Base-by-base conservation (phyloP, 2,113 vertebrate species). In the Lampris megalopsis region DNA sequence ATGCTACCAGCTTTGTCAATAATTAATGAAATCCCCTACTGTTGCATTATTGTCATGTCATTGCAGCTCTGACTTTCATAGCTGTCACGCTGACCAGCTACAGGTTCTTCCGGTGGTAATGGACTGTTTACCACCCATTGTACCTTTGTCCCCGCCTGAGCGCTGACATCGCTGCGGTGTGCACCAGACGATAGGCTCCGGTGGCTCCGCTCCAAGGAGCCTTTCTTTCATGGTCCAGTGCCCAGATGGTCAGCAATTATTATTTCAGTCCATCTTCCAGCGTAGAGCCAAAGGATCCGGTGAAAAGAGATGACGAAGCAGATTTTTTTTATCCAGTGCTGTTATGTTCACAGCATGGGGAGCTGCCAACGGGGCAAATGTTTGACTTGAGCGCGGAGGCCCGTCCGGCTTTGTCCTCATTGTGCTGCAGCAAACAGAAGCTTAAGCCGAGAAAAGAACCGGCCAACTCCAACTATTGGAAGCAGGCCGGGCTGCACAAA, bases 241-340 rank as follows among this genome's bases (percentile, higher is more conserved):
- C 82, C 89, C 89, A 90, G 89, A 92, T 86, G 88, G 86, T 71
- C 71, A 6, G 77, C 79, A 89, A 92, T 92, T 91, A 91, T 90
- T 85, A 86, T 90, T 73, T 84, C 71, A 88, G 86, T 91, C 83
- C 77, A 77, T 86, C 79, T 88, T 90, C 83, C 72, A 79, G 67
- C 74, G 47, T 40, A 40, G 79, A 87, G 84, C 83, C 80, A 87
- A 61, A 70, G 56, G 73, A 77, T 68, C 78, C 8, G 6, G 37
- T n/a, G 47, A 85, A 24, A 82, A 72, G 71, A 87, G 82, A 79
- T 47, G 42, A 79, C 63, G 1, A 63, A 79, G 86, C 80, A 70
- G 74, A 77, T 83, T 89, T 57, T 48, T 74, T 77, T 71, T 24
- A 24, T 63, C 53, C 71, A 53, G 8, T 5, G 9, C 86, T 86